phyloP scores from a whole-genome alignment of 1,140 invertebrate species.

The Araneus ventricosus region DNA sequence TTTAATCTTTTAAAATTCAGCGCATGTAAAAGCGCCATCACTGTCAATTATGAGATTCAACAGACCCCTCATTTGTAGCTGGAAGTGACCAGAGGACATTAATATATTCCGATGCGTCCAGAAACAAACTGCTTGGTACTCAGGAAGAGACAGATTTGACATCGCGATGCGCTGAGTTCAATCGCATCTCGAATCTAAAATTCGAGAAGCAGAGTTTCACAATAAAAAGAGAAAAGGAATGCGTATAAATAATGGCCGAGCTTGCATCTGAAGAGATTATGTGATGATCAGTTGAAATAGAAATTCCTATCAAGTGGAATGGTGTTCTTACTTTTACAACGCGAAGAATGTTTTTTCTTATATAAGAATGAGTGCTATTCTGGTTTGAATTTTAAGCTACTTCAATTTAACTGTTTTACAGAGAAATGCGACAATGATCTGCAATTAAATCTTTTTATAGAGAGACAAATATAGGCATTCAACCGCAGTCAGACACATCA shows the following conservation, averaged over 20 bases:
- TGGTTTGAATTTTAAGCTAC: no score
- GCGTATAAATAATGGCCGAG: neutral
- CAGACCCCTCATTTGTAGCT: neutral
- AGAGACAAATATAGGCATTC: no score
- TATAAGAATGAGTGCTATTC: no score
- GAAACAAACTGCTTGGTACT: neutral
- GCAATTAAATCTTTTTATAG: no score
- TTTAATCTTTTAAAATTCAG: conserved; percentile 19
- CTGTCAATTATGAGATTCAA: conserved; percentile 6
- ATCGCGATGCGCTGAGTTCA: neutral
- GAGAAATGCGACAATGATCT: no score
- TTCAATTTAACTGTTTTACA: no score
- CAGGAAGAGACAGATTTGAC: neutral
- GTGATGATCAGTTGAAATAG: neutral
- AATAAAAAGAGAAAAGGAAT: neutral
- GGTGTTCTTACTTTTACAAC: no score
- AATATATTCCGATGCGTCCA: neutral
- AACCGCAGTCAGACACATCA: no score
- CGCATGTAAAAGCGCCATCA: neutral
- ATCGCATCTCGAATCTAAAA: neutral
- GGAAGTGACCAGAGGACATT: neutral
- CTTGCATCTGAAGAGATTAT: neutral
- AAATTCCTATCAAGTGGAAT: no score
- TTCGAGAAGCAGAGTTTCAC: neutral
- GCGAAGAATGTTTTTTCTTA: no score